These are phyloP conservation scores for Lasioglossum albipes DNA, from an alignment of 1,140 invertebrate genomes.

Conservation along the genomic window DNA sequence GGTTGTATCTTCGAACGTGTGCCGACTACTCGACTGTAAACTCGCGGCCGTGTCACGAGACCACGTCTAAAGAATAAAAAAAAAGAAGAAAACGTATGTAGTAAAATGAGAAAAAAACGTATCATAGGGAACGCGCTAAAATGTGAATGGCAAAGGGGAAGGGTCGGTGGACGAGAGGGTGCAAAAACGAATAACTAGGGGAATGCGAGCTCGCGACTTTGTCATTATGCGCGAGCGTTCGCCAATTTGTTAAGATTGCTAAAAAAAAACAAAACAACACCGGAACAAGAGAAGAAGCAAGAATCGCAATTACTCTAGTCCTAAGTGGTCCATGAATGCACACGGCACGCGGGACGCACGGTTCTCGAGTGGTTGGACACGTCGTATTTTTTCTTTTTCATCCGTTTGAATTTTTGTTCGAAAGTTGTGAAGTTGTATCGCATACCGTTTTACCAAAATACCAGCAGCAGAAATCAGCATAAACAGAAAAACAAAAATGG, in stretches of 20 bases:
- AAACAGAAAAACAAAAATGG: conserved; percentile 35
- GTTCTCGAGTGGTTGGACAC: conserved; percentile 63
- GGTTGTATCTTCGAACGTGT: conserved; percentile 52
- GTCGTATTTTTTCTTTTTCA: conserved; percentile 51
- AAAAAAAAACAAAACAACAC: background rate
- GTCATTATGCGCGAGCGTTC: background rate
- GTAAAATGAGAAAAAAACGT: background rate
- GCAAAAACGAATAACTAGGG: conserved; percentile 1
- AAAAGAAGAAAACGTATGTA: too few species aligned
- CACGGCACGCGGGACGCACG: conserved; percentile 44
- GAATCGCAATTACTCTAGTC: conserved; percentile 70
- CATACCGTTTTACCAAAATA: conserved; percentile 60
- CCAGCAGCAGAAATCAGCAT: conserved; percentile 48
- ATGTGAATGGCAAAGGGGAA: background rate
- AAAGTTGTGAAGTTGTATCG: conserved; percentile 58
- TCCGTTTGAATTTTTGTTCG: conserved; percentile 52
- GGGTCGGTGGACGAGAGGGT: background rate
- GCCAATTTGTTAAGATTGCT: background rate
- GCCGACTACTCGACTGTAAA: conserved; percentile 62
- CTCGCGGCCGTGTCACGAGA: conserved; percentile 38
- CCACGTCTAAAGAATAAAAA: conserved; percentile 36
- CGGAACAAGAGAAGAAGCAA: conserved; percentile 6
- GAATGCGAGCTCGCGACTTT: conserved; percentile 7
- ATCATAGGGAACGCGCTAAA: too few species aligned
- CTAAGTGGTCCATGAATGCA: conserved; percentile 61